Percentiles rank a stretch among this genome's conserved stretches.
These are phyloP conservation scores for Portevinia maculata DNA, from an alignment of 2,888 invertebrate genomes.

Conservation along the genomic window DNA sequence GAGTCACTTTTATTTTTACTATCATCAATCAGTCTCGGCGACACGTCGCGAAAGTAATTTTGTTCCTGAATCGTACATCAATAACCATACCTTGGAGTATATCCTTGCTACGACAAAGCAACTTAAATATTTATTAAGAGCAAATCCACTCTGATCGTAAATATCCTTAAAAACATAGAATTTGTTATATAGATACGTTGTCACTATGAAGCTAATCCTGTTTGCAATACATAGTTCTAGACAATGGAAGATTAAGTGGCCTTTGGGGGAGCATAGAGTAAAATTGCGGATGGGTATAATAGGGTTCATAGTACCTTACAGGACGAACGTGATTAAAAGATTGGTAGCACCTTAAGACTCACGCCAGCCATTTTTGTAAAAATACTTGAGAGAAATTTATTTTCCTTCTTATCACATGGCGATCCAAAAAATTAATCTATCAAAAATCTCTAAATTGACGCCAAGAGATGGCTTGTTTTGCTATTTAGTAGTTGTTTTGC, in stretches of 20 bases:
- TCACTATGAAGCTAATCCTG: conserved; percentile 48
- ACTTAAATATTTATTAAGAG: conserved; percentile 72
- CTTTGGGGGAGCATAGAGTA: conserved; percentile 69
- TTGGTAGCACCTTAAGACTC: conserved; percentile 61
- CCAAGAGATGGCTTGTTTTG: conserved; percentile 38
- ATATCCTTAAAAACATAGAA: conserved; percentile 68
- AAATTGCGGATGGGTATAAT: conserved; percentile 68
- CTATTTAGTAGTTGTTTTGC: conserved; percentile 33
- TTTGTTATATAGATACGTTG: conserved; percentile 46
- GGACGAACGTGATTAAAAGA: conserved; percentile 72
- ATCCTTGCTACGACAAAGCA: conserved; percentile 36
- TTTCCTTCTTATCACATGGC: conserved; percentile 47
- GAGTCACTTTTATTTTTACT: conserved; percentile 55
- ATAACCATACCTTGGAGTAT: too few relatives aligned
- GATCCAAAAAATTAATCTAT: conserved; percentile 54
- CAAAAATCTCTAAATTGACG: conserved; percentile 64
- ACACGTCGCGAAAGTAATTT: conserved; percentile 65
- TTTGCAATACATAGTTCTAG: conserved; percentile 28
- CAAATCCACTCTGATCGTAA: conserved; percentile 70
- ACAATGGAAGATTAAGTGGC: conserved; percentile 74
- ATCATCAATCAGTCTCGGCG: conserved; percentile 69
- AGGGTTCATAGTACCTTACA: conserved; percentile 67
- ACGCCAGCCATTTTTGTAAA: conserved; percentile 43
- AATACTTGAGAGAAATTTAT: conserved; percentile 61
- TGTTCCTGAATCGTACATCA: conserved; percentile 23